These are phyloP conservation scores for Microctenopoma steveboyesi DNA, from an alignment of 2,797 vertebrate species.

Conservation along the genomic window DNA sequence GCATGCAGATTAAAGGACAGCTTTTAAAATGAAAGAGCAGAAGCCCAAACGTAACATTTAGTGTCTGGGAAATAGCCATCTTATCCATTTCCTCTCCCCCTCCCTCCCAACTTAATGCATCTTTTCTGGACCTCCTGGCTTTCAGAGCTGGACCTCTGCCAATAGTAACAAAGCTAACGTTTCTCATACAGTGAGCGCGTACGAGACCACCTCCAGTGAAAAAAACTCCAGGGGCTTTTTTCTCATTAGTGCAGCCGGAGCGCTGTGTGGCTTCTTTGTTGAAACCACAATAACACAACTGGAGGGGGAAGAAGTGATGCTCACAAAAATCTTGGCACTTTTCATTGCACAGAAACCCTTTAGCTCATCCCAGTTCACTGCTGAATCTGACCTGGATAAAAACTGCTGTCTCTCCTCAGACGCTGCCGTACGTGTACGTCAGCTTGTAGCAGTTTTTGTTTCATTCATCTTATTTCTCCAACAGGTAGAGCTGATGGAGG, in stretches of 20 bases:
- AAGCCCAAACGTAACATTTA: background rate
- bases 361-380: background rate
- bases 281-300: constrained; percentile 51
- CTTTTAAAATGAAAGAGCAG: constrained; percentile 25
- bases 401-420: too few relatives aligned
- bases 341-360: constrained; percentile 34
- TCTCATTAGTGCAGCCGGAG: constrained; percentile 41
- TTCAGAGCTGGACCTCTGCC: constrained; percentile 42
- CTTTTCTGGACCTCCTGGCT: constrained; percentile 23
- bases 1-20: constrained; percentile 11
- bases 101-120: background rate
- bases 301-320: constrained; percentile 34
- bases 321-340: constrained; percentile 20
- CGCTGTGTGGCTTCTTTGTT: constrained; percentile 60
- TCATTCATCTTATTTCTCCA: too few relatives aligned
- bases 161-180: constrained; percentile 45
- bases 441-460: too few relatives aligned
- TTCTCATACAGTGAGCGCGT: constrained; percentile 45
- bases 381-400: background rate
- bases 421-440: too few relatives aligned
- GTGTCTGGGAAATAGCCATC: constrained; percentile 18
- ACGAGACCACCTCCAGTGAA: constrained; percentile 37
- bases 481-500: too few relatives aligned
- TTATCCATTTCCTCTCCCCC: background rate
- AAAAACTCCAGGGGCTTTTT: constrained; percentile 30